phyloP scores from a whole-genome alignment of 2,113 vertebrate species.

The Seriola aureovittata region DNA sequence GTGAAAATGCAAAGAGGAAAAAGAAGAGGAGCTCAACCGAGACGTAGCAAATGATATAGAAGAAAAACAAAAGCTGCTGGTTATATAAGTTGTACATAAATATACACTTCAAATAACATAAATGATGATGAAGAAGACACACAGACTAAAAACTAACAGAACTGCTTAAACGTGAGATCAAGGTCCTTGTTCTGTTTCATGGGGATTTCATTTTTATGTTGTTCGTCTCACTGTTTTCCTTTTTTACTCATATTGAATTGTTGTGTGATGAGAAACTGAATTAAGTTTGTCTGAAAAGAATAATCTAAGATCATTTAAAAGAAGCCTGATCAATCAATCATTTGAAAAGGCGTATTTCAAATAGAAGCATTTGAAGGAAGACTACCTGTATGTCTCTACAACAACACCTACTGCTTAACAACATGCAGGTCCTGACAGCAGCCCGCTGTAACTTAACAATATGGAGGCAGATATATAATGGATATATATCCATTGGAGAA shows the following conservation, averaged over 20 bases:
- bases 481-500: slow-evolving; percentile 10
- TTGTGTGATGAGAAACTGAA: neutral
- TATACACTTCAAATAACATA: too few relatives aligned
- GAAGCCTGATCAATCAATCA: neutral
- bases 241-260: neutral
- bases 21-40: neutral
- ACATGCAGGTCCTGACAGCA: neutral
- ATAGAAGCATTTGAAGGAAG: neutral
- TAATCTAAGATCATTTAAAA: neutral
- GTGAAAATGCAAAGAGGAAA: neutral
- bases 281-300: neutral
- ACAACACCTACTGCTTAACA: neutral
- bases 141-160: too few relatives aligned
- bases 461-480: neutral
- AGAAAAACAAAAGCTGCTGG: too few relatives aligned
- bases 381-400: neutral
- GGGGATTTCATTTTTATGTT: too few relatives aligned
- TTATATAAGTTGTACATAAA: too few relatives aligned
- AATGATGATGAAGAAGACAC: too few relatives aligned
- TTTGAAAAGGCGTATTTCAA: neutral
- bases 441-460: slow-evolving; percentile 3
- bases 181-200: too few relatives aligned
- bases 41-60: too few relatives aligned
- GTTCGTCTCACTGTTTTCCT: too few relatives aligned
- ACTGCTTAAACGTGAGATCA: too few relatives aligned